Evolutionary conservation across 1,140 invertebrate genomes (phyloP), one percentile per base, ranked within the genome.

Genomic region (Zaprionus inermis): DNA sequence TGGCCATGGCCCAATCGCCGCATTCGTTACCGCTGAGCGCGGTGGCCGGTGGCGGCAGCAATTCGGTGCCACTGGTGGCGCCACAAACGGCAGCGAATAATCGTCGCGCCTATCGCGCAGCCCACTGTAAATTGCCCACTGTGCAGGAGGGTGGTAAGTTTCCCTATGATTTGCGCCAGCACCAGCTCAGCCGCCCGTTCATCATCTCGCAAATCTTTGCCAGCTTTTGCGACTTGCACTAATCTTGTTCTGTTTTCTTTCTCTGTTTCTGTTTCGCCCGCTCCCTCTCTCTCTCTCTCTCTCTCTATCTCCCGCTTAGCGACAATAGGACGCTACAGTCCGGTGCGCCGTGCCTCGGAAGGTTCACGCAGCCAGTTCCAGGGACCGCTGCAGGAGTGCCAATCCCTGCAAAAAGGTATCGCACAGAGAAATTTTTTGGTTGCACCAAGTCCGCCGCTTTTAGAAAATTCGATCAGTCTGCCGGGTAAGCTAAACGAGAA

Each of bases 281-380:
- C 54, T 7, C 44, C 12, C 59, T 20, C 69, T 72, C 56, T n/a
- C 44, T 63, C 75, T 81, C 10, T 10, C 30, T 1, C 24, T 52
- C 12, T 56, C 16, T 59, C 32, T 64, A 64, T 66, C 20, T 51
- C 9, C 57, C 46, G 54, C 76, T 82, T 78, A 88, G 79, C 75
- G 72, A 78, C 65, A 55, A 69, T 78, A 91, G 90, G 90, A 78
- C 94, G 97, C 60, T 98, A 97, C 92, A 98, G 97, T 69, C 97
- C 97, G 1, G 97, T 98, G 12, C 94, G 98, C 46, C 94, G 98
- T 77, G 97, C 97, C 30, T 97, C 96, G 70, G 98, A 92, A 66
- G 91, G 92, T 10, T 92, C 91, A 0, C 88, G 91, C 28, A 76
- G 82, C 16, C 91, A 92, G 73, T 91, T 91, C 71, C 92, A 93